Conservation (phyloP, 2,888 invertebrate species). For the Sclerodermus sp. region DNA sequence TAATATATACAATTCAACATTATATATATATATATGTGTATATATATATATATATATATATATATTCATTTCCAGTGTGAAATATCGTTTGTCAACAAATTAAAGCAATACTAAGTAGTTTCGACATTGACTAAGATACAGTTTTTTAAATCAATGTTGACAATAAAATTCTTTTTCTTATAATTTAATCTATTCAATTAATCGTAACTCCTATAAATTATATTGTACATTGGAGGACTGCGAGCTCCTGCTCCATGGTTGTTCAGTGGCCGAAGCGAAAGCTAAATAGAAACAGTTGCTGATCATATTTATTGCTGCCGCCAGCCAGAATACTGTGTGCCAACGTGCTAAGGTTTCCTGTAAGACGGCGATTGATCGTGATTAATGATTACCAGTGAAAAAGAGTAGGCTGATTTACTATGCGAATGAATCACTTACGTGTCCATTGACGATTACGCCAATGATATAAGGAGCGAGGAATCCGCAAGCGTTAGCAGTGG, state of each 20-base stretch:
- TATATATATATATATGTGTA: constrained; percentile 1
- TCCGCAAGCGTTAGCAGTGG: constrained; percentile 80
- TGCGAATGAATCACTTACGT: constrained; percentile 58
- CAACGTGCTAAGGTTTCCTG: constrained; percentile 75
- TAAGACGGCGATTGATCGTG: constrained; percentile 26
- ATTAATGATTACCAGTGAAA: constrained; percentile 9
- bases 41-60: not conserved
- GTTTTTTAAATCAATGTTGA: constrained; percentile 34
- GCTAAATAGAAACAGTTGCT: constrained; percentile 77
- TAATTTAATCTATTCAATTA: no score
- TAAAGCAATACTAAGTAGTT: no score
- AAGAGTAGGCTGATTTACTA: not conserved
- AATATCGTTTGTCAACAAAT: constrained; percentile 27
- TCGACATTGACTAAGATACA: constrained; percentile 6
- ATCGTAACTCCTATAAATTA: no score
- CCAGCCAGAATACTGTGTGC: constrained; percentile 79
- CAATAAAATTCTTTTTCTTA: constrained; percentile 29
- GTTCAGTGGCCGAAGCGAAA: constrained; percentile 78
- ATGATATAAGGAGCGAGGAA: constrained; percentile 81
- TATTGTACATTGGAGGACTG: no score
- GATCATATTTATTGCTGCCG: constrained; percentile 74
- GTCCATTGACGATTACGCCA: constrained; percentile 71
- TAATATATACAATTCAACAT: no score
- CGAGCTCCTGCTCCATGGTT: constrained; percentile 63
- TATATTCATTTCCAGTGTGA: constrained; percentile 30